Percentiles rank a stretch among this genome's conserved stretches.
These are phyloP conservation scores for Oreochromis tanganicae DNA, from an alignment of 2,113 vertebrate genomes.

Conservation along the genomic window DNA sequence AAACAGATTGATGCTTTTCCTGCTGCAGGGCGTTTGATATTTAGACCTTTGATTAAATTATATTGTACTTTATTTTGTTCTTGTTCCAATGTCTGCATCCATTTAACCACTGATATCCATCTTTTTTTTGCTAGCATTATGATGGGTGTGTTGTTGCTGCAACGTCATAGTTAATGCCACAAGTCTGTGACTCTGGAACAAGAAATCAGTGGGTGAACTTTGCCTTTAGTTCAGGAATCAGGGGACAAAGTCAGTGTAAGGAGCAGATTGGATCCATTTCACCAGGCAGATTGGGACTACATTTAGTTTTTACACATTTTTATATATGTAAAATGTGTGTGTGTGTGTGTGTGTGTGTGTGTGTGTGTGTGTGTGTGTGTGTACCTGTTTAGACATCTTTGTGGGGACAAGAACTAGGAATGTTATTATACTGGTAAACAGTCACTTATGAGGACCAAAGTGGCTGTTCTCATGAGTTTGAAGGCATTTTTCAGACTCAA, in stretches of 20 bases:
- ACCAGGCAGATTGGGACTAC: no score
- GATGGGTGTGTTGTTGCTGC: neutral
- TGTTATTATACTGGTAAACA: neutral
- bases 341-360: neutral
- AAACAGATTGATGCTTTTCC: neutral
- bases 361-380: no score
- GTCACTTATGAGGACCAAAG: neutral
- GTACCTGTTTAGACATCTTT: neutral
- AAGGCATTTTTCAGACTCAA: neutral
- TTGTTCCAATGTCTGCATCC: rapidly evolving
- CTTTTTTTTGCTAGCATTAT: neutral
- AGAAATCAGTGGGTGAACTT: neutral
- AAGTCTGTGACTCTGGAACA: neutral
- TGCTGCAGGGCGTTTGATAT: rapidly evolving
- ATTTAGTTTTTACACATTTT: no score
- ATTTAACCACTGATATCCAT: neutral
- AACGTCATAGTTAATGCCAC: rapidly evolving
- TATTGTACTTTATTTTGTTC: neutral
- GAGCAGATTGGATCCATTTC: neutral
- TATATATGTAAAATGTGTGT: neutral
- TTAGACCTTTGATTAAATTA: neutral
- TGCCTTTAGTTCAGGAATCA: neutral
- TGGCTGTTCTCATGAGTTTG: neutral
- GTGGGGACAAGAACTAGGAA: neutral
- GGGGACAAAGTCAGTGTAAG: neutral